These are phyloP conservation scores for Eupelmus urozonus DNA, from an alignment of 2,888 invertebrate genomes.

Conservation along the genomic window DNA sequence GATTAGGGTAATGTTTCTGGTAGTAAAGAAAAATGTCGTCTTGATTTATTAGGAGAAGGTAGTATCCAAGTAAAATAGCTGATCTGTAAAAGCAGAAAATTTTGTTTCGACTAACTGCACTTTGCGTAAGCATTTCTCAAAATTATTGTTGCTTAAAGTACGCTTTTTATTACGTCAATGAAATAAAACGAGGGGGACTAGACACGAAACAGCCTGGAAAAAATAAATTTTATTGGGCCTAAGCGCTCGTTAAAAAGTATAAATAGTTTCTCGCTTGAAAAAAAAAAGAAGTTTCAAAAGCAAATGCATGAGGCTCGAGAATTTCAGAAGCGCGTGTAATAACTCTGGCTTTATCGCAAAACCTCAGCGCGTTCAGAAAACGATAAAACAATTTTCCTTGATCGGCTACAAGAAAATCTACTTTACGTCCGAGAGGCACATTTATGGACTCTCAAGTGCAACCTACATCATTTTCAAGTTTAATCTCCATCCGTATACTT, in stretches of 20 bases:
- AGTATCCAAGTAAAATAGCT: no score
- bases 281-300: conserved; percentile 8
- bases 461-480: conserved; percentile 38
- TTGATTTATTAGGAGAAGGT: no score
- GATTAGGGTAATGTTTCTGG: no score
- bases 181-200: background rate
- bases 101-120: background rate
- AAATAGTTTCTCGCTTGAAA: conserved; percentile 26
- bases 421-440: conserved; percentile 32
- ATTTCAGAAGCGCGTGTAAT: conserved; percentile 32
- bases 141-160: no score
- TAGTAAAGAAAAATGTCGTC: no score
- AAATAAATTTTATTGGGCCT: conserved; percentile 19
- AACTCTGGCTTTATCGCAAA: conserved; percentile 28
- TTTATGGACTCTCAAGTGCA: conserved; percentile 41
- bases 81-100: no score
- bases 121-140: no score
- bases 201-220: background rate
- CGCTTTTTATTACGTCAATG: background rate
- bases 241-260: conserved; percentile 22
- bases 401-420: conserved; percentile 50
- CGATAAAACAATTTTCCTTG: conserved; percentile 47
- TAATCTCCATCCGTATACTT: background rate
- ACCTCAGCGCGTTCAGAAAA: conserved; percentile 21
- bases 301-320: conserved; percentile 34